Percentiles rank a stretch among this genome's conserved stretches.
Evolutionary conservation across 2,113 vertebrate species (phyloP).

Genomic region (Acanthochromis polyacanthus): DNA sequence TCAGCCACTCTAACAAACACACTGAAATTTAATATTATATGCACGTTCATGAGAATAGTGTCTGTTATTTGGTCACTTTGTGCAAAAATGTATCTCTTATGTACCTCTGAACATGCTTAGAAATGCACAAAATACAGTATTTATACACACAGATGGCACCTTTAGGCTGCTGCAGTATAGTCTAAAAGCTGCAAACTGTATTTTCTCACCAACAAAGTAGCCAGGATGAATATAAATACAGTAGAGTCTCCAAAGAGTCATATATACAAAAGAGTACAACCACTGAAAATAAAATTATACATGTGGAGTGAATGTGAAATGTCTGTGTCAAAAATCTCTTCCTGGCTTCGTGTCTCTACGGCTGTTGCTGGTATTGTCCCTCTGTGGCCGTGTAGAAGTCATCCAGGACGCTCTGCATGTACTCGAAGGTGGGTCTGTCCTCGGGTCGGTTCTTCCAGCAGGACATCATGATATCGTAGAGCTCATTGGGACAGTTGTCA

Average conservation of each 20-base stretch:
- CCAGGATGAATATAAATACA: not conserved
- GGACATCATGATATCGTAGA: constrained; percentile 89
- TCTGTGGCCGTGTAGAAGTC: constrained; percentile 96
- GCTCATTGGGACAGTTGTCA: constrained; percentile 86
- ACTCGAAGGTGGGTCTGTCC: constrained; percentile 95
- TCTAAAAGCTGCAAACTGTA: constrained; percentile 4
- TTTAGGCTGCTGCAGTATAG: not conserved
- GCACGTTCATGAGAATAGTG: not conserved
- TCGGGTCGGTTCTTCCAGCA: constrained; percentile 93
- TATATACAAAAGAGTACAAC: constrained; percentile 27
- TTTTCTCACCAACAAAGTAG: not conserved
- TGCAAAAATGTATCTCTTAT: too few relatives aligned
- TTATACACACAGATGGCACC: not conserved
- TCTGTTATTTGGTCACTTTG: not conserved
- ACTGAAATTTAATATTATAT: not conserved
- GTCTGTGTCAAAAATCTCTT: not conserved
- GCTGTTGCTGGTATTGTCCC: constrained; percentile 93
- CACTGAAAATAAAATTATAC: not conserved
- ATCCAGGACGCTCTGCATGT: constrained; percentile 91
- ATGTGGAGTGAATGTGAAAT: constrained; percentile 4
- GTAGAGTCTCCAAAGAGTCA: not conserved
- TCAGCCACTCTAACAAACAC: not conserved
- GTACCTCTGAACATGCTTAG: not conserved
- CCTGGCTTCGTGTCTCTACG: constrained; percentile 51
- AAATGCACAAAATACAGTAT: not conserved